Evolutionary conservation across 30 jellyfish, hydroid and myxozoan species (phyloP).

Genomic region (Chironex yamaguchii): DNA sequence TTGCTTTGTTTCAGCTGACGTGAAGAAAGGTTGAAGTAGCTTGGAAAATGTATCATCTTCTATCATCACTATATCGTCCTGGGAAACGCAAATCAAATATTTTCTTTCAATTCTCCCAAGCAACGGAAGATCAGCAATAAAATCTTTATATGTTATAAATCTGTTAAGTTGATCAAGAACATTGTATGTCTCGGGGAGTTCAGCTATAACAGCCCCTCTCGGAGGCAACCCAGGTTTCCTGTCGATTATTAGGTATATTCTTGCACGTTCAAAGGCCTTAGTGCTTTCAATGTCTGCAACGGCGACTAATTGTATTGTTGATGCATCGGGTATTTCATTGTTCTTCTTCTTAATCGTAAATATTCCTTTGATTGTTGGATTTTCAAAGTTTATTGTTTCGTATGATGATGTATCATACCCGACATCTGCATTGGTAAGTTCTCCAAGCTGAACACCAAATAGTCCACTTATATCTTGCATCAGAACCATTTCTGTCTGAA

Average conservation of each 20-base stretch:
- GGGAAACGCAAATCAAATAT: slow-evolving; percentile 58
- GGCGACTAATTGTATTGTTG: slow-evolving; percentile 52
- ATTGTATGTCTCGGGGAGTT: slow-evolving; percentile 31
- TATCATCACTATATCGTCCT: slow-evolving; percentile 65
- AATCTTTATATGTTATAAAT: slow-evolving; percentile 32
- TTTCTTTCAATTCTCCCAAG: slow-evolving; percentile 65
- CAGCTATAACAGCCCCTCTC: slow-evolving; percentile 50
- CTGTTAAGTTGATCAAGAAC: slow-evolving; percentile 50
- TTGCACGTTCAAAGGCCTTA: slow-evolving; percentile 35
- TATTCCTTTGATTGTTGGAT: slow-evolving; percentile 51
- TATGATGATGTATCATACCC: slow-evolving; percentile 55
- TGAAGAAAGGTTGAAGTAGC: slow-evolving; percentile 27
- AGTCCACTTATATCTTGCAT: slow-evolving; percentile 61
- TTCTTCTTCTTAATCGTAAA: slow-evolving; percentile 1
- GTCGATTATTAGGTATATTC: slow-evolving; percentile 32
- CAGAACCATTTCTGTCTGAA: slow-evolving; percentile 22
- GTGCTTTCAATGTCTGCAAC: slow-evolving; percentile 35
- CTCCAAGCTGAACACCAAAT: slow-evolving; percentile 50
- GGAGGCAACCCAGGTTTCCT: slow-evolving; percentile 51
- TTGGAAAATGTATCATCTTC: slow-evolving; percentile 27
- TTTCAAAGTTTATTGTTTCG: slow-evolving; percentile 44
- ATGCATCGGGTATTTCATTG: neutral
- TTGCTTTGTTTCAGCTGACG: slow-evolving; percentile 52
- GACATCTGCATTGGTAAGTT: slow-evolving; percentile 46
- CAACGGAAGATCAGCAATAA: slow-evolving; percentile 67